phyloP scores from a whole-genome alignment of 1,140 invertebrate genomes.

The Augochlora pura region DNA sequence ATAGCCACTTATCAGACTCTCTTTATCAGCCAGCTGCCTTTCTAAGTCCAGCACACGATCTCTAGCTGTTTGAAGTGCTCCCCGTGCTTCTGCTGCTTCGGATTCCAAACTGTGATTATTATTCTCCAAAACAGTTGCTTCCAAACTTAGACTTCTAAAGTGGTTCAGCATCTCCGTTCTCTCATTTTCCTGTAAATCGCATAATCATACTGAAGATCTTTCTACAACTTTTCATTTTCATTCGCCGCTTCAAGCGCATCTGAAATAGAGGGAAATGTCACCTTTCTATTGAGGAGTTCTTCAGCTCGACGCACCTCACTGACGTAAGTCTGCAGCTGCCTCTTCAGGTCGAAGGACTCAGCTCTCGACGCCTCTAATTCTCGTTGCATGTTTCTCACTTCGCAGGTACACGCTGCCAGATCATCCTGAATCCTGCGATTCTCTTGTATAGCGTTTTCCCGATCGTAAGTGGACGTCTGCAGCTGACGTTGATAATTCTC shows the following conservation, averaged over 20 bases:
- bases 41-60: slow-evolving; percentile 81
- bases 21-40: slow-evolving; percentile 78
- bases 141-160: slow-evolving; percentile 85
- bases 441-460: slow-evolving; percentile 82
- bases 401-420: slow-evolving; percentile 79
- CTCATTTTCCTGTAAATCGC: slow-evolving; percentile 82
- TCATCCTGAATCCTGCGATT: slow-evolving; percentile 85
- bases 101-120: slow-evolving; percentile 87
- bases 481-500: slow-evolving; percentile 81
- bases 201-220: neutral
- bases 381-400: slow-evolving; percentile 79
- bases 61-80: slow-evolving; percentile 79
- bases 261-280: slow-evolving; percentile 51
- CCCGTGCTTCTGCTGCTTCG: slow-evolving; percentile 84
- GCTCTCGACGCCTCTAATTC: slow-evolving; percentile 83
- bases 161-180: slow-evolving; percentile 87
- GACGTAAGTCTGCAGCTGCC: slow-evolving; percentile 87
- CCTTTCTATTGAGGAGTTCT: slow-evolving; percentile 85
- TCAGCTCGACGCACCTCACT: slow-evolving; percentile 86
- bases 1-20: slow-evolving; percentile 80
- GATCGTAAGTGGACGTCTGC: slow-evolving; percentile 79
- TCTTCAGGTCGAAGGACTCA: slow-evolving; percentile 85
- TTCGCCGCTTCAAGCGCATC: neutral
- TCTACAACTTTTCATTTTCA: neutral
- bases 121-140: slow-evolving; percentile 86